These are phyloP conservation scores for Heliocidaris tuberculata DNA, from an alignment of 35 echinoderm and acorn worm genomes.

Conservation along the genomic window DNA sequence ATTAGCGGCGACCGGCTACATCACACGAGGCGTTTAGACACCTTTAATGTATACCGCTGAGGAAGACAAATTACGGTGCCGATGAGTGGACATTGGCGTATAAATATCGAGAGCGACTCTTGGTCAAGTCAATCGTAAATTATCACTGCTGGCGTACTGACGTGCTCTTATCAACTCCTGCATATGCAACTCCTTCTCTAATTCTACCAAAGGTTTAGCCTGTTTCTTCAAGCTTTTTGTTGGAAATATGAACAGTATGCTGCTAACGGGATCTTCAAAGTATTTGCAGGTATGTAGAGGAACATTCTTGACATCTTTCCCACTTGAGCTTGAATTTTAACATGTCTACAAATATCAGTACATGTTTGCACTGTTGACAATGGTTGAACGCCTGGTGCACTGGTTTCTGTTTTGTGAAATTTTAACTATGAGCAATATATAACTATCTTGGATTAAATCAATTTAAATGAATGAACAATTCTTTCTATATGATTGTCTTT, in stretches of 20 bases:
- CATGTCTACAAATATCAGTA: too few relatives aligned
- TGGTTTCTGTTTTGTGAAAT: too few relatives aligned
- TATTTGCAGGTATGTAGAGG: background rate
- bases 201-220: background rate
- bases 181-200: background rate
- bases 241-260: background rate
- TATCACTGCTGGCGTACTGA: background rate
- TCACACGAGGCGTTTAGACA: background rate
- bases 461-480: too few relatives aligned
- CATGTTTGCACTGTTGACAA: too few relatives aligned
- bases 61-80: conserved; percentile 15
- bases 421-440: too few relatives aligned
- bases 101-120: background rate
- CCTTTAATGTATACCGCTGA: background rate
- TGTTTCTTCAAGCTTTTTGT: background rate
- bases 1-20: background rate
- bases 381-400: too few relatives aligned
- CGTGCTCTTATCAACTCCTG: background rate
- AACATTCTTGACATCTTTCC: background rate
- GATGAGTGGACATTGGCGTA: background rate
- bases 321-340: background rate
- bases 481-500: too few relatives aligned
- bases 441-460: too few relatives aligned
- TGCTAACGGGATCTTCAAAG: background rate
- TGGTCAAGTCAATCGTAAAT: background rate